Conservation (phyloP, 2,797 vertebrate genomes). For the Meriones psammophilus region DNA sequence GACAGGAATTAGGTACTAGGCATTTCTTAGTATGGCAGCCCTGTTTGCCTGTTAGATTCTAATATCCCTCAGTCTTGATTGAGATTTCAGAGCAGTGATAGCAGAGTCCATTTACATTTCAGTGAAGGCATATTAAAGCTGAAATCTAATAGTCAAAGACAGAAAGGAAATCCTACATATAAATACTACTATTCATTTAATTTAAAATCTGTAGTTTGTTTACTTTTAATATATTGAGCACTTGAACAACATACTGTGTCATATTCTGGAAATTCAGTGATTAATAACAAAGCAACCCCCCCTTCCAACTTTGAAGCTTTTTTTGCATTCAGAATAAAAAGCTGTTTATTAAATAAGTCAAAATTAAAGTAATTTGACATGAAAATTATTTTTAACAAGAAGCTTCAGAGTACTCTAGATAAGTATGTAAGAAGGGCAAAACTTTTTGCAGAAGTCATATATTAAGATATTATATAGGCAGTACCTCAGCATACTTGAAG, state of each 20-base stretch:
- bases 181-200: neutral
- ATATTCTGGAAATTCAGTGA: neutral
- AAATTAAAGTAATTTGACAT: neutral
- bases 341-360: neutral
- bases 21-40: neutral
- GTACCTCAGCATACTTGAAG: neutral
- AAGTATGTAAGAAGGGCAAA: neutral
- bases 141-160: neutral
- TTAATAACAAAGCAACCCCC: neutral
- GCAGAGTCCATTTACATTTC: neutral
- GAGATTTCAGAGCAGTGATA: neutral
- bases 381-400: neutral
- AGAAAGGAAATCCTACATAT: neutral
- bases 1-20: neutral
- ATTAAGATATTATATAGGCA: neutral
- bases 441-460: neutral
- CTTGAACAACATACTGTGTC: neutral
- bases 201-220: neutral
- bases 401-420: neutral
- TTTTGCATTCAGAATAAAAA: neutral
- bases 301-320: neutral
- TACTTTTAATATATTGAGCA: neutral
- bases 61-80: neutral
- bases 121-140: neutral
- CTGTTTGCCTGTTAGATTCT: neutral